Conservation (phyloP, 2,888 invertebrate genomes). For the Alcis repandata region DNA sequence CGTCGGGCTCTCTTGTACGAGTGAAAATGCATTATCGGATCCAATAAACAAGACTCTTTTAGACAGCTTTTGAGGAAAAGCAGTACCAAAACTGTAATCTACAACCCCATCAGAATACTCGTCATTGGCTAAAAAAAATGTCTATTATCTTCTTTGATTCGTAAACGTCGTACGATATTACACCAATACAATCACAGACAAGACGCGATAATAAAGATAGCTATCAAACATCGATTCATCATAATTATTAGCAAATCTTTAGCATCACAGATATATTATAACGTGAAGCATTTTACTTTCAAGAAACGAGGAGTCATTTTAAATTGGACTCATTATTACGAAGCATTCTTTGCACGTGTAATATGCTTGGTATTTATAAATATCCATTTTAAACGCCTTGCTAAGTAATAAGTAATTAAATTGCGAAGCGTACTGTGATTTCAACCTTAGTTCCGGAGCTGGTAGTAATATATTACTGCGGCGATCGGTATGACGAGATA, state of each 20-base stretch:
- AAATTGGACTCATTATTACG: not conserved
- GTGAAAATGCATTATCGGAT: too few species aligned
- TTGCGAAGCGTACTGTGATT: not conserved
- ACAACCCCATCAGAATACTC: not conserved
- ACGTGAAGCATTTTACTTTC: not conserved
- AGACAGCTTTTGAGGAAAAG: too few species aligned
- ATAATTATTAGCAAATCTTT: not conserved
- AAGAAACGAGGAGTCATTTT: not conserved
- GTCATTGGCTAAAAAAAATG: not conserved
- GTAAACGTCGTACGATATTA: not conserved
- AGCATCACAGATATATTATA: not conserved
- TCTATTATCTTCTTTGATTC: not conserved
- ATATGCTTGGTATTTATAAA: not conserved
- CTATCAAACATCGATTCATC: constrained; percentile 1
- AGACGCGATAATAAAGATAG: not conserved
- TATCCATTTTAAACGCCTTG: not conserved
- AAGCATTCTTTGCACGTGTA: not conserved
- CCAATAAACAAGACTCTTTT: too few species aligned
- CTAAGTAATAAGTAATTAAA: not conserved
- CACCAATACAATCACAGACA: not conserved
- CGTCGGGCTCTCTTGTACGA: too few species aligned
- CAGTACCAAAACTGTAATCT: too few species aligned
- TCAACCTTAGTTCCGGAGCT: not conserved
- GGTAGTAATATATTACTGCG: not conserved
- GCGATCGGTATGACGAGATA: not conserved